A percentile compares a stretch with the other conserved stretches of the same genome.
Conservation (phyloP, 1,140 invertebrate species). For the Chymomyza costata region DNA sequence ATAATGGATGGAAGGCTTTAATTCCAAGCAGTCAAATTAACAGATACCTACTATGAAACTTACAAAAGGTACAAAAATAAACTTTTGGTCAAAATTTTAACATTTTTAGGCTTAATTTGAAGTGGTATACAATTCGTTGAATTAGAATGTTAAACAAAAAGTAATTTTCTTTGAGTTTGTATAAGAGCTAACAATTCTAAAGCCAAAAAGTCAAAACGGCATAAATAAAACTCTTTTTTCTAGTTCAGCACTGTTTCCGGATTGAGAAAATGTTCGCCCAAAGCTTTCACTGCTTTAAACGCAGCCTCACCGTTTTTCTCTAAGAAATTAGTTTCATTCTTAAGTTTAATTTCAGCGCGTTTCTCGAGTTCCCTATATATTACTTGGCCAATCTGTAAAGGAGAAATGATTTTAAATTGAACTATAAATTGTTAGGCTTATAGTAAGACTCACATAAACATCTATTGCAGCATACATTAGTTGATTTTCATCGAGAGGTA, state of each 20-base stretch:
- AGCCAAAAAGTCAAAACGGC: no score
- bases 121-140: no score
- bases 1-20: no score
- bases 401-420: neutral
- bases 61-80: no score
- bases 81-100: no score
- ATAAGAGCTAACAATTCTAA: no score
- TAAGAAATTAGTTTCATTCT: constrained; percentile 58
- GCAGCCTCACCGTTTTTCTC: constrained; percentile 63
- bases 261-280: no score
- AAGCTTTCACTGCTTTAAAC: constrained; percentile 59
- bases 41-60: no score
- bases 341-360: constrained; percentile 45
- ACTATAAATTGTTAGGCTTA: neutral
- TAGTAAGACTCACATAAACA: constrained; percentile 78
- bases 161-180: no score
- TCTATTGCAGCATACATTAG: constrained; percentile 81
- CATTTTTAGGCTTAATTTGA: no score
- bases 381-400: constrained; percentile 69
- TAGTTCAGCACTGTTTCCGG: constrained; percentile 25
- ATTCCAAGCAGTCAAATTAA: no score
- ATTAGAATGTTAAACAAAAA: no score
- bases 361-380: constrained; percentile 61
- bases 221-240: constrained; percentile 8
- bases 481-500: constrained; percentile 78